A percentile compares a stretch with the other conserved stretches of the same genome.
phyloP scores from a whole-genome alignment of 1,140 invertebrate species.

The Calliphora vicina region DNA sequence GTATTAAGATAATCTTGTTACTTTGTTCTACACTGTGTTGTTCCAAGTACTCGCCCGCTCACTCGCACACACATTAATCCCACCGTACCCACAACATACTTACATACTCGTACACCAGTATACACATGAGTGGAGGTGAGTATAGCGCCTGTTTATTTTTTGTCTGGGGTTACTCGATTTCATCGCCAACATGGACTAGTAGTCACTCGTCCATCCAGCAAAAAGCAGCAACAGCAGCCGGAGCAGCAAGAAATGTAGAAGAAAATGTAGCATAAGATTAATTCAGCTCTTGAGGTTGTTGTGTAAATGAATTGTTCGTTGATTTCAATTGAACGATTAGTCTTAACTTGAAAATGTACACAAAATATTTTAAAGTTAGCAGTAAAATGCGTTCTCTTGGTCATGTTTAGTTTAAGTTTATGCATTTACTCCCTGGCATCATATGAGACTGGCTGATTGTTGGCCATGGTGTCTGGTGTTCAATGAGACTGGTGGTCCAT shows the following conservation, averaged over 20 bases:
- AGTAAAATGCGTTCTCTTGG: conserved; percentile 1
- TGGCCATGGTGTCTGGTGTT: too few relatives aligned
- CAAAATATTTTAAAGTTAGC: conserved; percentile 4
- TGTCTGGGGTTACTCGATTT: neutral
- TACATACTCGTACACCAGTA: too few relatives aligned
- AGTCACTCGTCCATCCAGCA: too few relatives aligned
- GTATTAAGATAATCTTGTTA: conserved; percentile 61
- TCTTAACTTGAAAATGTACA: conserved; percentile 37
- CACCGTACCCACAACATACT: too few relatives aligned
- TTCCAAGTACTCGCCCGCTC: neutral
- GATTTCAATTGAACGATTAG: conserved; percentile 63
- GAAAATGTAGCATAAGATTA: neutral
- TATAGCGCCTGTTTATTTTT: neutral
- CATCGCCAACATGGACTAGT: too few relatives aligned
- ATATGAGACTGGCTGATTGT: too few relatives aligned
- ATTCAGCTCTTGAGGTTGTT: conserved; percentile 46
- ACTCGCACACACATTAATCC: conserved; percentile 33
- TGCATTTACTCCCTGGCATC: neutral
- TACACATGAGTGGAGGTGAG: neutral
- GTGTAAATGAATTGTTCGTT: conserved; percentile 62
- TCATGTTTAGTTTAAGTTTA: neutral
- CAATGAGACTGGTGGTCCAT: too few relatives aligned
- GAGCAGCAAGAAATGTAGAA: too few relatives aligned
- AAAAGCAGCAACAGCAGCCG: neutral
- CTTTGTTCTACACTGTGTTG: conserved; percentile 6